These are phyloP conservation scores for Xestia xanthographa DNA, from an alignment of 2,888 invertebrate species.

Conservation along the genomic window DNA sequence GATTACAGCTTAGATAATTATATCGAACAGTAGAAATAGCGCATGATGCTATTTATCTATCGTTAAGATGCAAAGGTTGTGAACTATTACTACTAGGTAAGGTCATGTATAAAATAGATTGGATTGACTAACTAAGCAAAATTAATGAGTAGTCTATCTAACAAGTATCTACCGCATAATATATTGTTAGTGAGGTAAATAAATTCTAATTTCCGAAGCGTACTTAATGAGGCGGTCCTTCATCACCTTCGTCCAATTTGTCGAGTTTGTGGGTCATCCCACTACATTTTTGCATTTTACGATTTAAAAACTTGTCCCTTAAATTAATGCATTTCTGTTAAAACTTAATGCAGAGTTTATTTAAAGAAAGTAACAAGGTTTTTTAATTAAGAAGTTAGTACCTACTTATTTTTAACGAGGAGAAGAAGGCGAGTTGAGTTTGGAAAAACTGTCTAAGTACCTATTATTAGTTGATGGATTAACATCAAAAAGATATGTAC, in stretches of 20 bases:
- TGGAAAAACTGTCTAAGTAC: no score
- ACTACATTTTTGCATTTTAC: neutral
- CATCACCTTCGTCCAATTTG: neutral
- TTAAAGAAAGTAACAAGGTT: neutral
- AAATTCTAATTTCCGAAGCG: neutral
- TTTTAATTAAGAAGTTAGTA: neutral
- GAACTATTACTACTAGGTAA: slow-evolving; percentile 49
- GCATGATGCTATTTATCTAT: slow-evolving; percentile 35
- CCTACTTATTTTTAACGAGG: neutral
- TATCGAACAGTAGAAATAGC: slow-evolving; percentile 15
- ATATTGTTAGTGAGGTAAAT: slow-evolving; percentile 4
- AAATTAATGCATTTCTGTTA: neutral
- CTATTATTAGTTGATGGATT: neutral
- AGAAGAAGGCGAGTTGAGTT: no score
- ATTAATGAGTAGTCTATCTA: neutral
- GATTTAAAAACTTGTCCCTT: neutral
- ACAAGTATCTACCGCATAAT: neutral
- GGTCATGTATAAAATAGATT: slow-evolving; percentile 36
- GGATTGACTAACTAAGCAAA: slow-evolving; percentile 28
- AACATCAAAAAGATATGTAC: slow-evolving; percentile 1
- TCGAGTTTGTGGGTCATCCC: neutral
- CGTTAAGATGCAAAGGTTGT: slow-evolving; percentile 44
- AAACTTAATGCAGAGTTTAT: neutral
- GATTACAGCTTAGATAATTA: slow-evolving; percentile 2
- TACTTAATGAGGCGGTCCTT: neutral